These are phyloP conservation scores for Ariopsis seemanni DNA, from an alignment of 2,113 vertebrate species.

Conservation along the genomic window DNA sequence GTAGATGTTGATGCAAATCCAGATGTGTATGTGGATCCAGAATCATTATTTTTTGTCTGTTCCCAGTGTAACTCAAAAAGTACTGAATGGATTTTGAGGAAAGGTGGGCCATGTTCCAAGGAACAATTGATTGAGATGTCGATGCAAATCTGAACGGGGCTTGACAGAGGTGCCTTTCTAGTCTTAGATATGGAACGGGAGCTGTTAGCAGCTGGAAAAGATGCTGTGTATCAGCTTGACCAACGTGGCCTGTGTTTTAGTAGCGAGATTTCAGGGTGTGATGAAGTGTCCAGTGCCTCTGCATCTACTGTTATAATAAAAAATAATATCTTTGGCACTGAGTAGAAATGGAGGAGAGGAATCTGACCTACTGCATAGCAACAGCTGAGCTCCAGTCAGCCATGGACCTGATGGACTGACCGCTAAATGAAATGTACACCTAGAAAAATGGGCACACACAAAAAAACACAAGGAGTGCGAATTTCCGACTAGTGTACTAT, in stretches of 20 bases:
- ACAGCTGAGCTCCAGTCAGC: background rate
- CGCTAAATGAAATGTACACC: background rate
- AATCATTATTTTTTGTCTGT: too few species aligned
- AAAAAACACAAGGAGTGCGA: background rate
- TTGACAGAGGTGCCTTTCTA: too few species aligned
- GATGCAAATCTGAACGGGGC: too few species aligned
- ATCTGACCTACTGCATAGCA: conserved; percentile 6
- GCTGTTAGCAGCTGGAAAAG: background rate
- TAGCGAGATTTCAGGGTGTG: background rate
- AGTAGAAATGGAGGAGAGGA: background rate
- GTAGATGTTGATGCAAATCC: too few species aligned
- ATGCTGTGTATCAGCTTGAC: background rate
- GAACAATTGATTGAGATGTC: too few species aligned
- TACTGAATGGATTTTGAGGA: too few species aligned
- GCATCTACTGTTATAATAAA: background rate
- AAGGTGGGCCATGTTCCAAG: too few species aligned
- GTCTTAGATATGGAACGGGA: background rate
- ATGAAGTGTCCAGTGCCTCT: background rate
- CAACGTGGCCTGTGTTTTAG: background rate
- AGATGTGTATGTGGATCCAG: too few species aligned
- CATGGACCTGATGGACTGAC: background rate
- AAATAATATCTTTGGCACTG: background rate
- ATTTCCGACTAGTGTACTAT: background rate
- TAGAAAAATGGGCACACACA: background rate
- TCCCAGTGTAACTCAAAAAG: too few species aligned